Percentiles rank a stretch among this genome's conserved stretches.
These are phyloP conservation scores for Andrena haemorrhoa DNA, from an alignment of 2,888 invertebrate species.

Conservation along the genomic window DNA sequence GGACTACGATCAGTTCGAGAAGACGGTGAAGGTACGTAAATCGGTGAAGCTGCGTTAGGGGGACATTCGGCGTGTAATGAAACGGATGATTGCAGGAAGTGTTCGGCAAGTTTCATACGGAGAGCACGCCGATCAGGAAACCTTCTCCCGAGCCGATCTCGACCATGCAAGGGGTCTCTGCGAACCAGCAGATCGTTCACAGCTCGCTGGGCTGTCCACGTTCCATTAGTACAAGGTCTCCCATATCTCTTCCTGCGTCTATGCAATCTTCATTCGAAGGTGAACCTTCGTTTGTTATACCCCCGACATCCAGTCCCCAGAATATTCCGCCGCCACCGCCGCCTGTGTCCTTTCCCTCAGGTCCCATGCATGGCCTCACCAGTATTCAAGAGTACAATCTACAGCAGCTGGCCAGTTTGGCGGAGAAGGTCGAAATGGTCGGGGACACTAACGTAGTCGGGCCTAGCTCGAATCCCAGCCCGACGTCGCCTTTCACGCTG, in stretches of 20 bases:
- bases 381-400: slow-evolving; percentile 95
- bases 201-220: slow-evolving; percentile 87
- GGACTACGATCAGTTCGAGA: slow-evolving; percentile 92
- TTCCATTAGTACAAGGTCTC: slow-evolving; percentile 89
- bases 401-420: slow-evolving; percentile 93
- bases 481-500: slow-evolving; percentile 89
- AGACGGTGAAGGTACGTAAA: slow-evolving; percentile 86
- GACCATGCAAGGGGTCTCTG: slow-evolving; percentile 84
- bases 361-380: slow-evolving; percentile 86
- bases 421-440: slow-evolving; percentile 87
- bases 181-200: slow-evolving; percentile 85
- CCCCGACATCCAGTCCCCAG: slow-evolving; percentile 83
- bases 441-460: slow-evolving; percentile 81
- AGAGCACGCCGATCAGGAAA: slow-evolving; percentile 84
- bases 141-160: slow-evolving; percentile 85
- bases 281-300: slow-evolving; percentile 87
- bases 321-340: slow-evolving; percentile 83
- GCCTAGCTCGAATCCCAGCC: slow-evolving; percentile 86
- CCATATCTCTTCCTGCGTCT: slow-evolving; percentile 89
- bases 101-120: slow-evolving; percentile 91
- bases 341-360: slow-evolving; percentile 78
- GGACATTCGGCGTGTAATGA: not conserved
- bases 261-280: slow-evolving; percentile 93
- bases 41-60: not conserved
- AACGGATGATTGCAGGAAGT: slow-evolving; percentile 86